Conservation (phyloP, 2,113 vertebrate genomes). For the Mionectes macconnelli region DNA sequence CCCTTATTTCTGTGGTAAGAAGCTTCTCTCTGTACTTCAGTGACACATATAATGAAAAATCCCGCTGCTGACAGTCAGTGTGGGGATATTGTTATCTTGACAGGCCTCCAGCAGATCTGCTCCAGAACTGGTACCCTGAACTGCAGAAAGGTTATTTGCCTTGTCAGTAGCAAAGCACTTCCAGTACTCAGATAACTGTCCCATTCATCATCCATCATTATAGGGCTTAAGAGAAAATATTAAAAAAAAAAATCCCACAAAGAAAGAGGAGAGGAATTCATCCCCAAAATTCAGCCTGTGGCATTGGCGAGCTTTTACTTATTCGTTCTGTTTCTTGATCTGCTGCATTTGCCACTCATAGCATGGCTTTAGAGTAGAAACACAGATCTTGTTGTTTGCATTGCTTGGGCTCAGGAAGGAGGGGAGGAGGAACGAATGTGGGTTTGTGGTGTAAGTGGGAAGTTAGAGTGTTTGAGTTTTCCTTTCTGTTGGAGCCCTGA, state of each 20-base stretch:
- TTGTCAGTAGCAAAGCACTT: conserved; percentile 40
- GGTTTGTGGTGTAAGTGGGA: not conserved
- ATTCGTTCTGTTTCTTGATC: not conserved
- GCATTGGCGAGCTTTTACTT: not conserved
- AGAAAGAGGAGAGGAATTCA: not conserved
- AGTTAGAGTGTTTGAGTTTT: not conserved
- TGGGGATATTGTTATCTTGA: conserved; percentile 61
- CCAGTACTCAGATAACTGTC: conserved; percentile 4
- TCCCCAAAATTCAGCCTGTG: not conserved
- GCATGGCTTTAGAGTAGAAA: not conserved
- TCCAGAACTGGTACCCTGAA: conserved; percentile 2
- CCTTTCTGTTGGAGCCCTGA: not conserved
- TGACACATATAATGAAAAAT: conserved; percentile 38
- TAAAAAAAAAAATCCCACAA: not conserved
- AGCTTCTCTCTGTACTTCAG: conserved; percentile 5
- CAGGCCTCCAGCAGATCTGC: conserved; percentile 24
- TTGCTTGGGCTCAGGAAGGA: not conserved
- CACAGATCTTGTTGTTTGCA: not conserved
- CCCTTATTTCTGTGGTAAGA: conserved; percentile 33
- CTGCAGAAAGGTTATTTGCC: not conserved
- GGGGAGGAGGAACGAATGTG: not conserved
- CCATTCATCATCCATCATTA: conserved; percentile 42
- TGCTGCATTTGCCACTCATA: not conserved
- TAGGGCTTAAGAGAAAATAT: not conserved
- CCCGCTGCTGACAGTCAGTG: not conserved